phyloP scores from a whole-genome alignment of 2,113 vertebrate species.

The Psephotus haematonotus region DNA sequence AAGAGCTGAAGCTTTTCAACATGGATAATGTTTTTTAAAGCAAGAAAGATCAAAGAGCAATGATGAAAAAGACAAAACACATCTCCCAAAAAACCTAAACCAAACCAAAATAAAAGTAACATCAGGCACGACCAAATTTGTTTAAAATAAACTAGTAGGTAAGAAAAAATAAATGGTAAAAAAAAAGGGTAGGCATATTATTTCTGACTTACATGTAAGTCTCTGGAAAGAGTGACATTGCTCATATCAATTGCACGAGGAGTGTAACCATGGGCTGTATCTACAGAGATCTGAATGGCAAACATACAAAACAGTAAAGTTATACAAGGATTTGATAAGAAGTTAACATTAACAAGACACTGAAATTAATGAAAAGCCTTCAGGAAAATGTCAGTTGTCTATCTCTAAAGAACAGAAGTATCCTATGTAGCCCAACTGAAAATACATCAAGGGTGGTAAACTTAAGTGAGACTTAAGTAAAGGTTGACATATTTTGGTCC shows the following conservation, averaged over 20 bases:
- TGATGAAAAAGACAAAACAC: not conserved
- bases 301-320: not conserved
- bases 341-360: not conserved
- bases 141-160: not conserved
- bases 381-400: not conserved
- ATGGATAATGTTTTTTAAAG: not conserved
- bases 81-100: not conserved
- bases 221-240: slow-evolving; percentile 93
- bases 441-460: not conserved
- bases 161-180: not conserved
- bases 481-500: not conserved
- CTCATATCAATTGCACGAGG: slow-evolving; percentile 96
- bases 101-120: not conserved
- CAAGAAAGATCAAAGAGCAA: not conserved
- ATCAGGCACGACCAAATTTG: not conserved
- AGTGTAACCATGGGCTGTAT: slow-evolving; percentile 86
- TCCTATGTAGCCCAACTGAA: not conserved
- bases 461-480: not conserved
- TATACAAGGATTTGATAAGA: not conserved
- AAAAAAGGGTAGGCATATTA: not conserved
- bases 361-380: not conserved
- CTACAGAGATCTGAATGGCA: slow-evolving; percentile 84
- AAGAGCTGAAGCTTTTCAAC: not conserved
- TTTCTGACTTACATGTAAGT: slow-evolving; percentile 86
- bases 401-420: not conserved